Evolutionary conservation across 2,797 vertebrate genomes (phyloP).

Genomic region (Crenuchus spilurus): DNA sequence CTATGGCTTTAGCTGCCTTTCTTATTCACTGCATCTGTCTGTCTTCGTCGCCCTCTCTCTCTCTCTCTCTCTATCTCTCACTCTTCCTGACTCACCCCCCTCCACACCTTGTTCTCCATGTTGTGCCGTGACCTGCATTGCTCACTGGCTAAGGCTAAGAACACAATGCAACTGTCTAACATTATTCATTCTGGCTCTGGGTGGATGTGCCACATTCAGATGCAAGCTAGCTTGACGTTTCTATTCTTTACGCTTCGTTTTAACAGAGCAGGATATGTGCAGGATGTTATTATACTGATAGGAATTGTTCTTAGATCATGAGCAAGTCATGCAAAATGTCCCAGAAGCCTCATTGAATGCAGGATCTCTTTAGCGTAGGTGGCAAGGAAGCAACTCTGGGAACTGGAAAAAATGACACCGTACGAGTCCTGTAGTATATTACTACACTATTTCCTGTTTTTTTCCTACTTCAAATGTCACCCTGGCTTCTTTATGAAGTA

Average conservation of each 20-base stretch:
- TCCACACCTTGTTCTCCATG: background rate
- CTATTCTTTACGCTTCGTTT: background rate
- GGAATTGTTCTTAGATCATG: background rate
- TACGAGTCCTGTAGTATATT: background rate
- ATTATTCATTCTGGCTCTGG: slow-evolving; percentile 10
- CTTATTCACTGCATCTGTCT: slow-evolving; percentile 57
- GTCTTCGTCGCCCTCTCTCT: background rate
- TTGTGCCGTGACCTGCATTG: slow-evolving; percentile 28
- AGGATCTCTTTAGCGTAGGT: background rate
- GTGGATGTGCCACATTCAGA: background rate
- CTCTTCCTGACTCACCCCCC: background rate
- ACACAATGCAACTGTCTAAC: slow-evolving; percentile 14
- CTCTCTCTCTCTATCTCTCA: slow-evolving; percentile 11
- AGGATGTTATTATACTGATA: slow-evolving; percentile 9
- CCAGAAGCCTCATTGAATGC: background rate
- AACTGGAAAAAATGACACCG: background rate
- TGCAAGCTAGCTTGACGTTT: slow-evolving; percentile 14
- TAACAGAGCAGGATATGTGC: slow-evolving; percentile 1
- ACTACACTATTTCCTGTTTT: slow-evolving; percentile 14
- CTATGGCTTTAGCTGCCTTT: slow-evolving; percentile 51
- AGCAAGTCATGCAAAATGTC: background rate
- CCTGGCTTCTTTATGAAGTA: background rate
- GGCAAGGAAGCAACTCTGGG: background rate
- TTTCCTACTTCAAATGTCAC: background rate
- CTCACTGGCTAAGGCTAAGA: slow-evolving; percentile 10